Percentiles rank a stretch among this genome's conserved stretches.
phyloP scores from a whole-genome alignment of 2,797 vertebrate genomes.

The Smutsia gigantea region DNA sequence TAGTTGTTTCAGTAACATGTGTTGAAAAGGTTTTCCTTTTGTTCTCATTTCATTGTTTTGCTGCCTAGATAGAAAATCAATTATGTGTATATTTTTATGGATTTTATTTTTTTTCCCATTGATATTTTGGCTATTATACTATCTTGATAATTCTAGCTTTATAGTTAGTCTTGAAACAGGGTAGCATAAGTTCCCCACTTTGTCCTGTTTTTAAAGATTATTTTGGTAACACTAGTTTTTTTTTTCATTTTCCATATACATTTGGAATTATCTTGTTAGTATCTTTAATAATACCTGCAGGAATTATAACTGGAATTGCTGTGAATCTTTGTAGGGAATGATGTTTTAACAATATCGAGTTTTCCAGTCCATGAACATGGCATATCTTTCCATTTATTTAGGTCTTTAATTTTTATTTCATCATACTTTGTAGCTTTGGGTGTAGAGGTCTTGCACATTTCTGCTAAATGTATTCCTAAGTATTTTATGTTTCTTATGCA shows the following conservation, averaged over 20 bases:
- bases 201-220: background rate
- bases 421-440: background rate
- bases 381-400: background rate
- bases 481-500: constrained; percentile 41
- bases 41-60: background rate
- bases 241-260: background rate
- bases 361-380: background rate
- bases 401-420: background rate
- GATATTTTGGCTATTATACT: background rate
- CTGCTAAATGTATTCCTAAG: background rate
- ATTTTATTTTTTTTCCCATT: background rate
- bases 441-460: background rate
- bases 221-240: background rate
- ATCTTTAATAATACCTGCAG: background rate
- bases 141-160: background rate
- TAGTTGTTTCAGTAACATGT: background rate
- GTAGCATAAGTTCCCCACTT: background rate
- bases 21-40: background rate
- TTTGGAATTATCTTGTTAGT: constrained; percentile 17
- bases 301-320: background rate
- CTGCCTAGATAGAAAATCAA: background rate
- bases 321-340: background rate
- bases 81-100: background rate
- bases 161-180: background rate
- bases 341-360: background rate